Percentiles rank a stretch among this genome's conserved stretches.
Conservation (phyloP, 92 coral and sea anemone species). For the Siderastrea radians region DNA sequence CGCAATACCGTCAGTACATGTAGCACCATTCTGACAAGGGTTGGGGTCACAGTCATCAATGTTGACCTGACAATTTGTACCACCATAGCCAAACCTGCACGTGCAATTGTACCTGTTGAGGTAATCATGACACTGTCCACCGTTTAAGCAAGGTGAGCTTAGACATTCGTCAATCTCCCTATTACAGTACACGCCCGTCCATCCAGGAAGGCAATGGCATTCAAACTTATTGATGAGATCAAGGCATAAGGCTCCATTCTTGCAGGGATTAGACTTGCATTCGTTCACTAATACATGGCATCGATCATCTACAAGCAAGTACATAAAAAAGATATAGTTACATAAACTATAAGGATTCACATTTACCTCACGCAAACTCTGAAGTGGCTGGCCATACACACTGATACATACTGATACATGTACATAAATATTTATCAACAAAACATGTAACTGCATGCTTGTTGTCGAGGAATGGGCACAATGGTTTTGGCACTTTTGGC, state of each 20-base stretch:
- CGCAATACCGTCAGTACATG: constrained; percentile 72
- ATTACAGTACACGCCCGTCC: constrained; percentile 24
- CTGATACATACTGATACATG: no score
- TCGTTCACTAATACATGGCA: not conserved
- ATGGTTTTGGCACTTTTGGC: no score
- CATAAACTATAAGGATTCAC: not conserved
- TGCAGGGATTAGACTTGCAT: constrained; percentile 41
- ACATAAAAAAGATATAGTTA: not conserved
- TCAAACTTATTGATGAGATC: not conserved
- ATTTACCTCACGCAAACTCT: no score
- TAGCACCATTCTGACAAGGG: constrained; percentile 79
- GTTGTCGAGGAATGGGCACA: no score
- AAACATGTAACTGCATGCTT: no score
- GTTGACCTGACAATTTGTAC: constrained; percentile 75
- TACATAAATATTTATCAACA: no score
- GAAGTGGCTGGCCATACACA: no score
- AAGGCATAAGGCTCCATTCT: not conserved
- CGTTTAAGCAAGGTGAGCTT: constrained; percentile 69
- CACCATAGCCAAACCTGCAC: constrained; percentile 72
- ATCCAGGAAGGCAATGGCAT: constrained; percentile 15
- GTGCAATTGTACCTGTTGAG: constrained; percentile 66
- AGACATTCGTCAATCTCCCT: constrained; percentile 27
- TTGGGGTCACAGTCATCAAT: constrained; percentile 75
- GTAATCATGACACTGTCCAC: constrained; percentile 81
- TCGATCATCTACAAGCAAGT: constrained; percentile 20